Evolutionary conservation across 2,797 vertebrate species (phyloP), one percentile per base, ranked within the genome.

Genomic region (Echiichthys vipera): DNA sequence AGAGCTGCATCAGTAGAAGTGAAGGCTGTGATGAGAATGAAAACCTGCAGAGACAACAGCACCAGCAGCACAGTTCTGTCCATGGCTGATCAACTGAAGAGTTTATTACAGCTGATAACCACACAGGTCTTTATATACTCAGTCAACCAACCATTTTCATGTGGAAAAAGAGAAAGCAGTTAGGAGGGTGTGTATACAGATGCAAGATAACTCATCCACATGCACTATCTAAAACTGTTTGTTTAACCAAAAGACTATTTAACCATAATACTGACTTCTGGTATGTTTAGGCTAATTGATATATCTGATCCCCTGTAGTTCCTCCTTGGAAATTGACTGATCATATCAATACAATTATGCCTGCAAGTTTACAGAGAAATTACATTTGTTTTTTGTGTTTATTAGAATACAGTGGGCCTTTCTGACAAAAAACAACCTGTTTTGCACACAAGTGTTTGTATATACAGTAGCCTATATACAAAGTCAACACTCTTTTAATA

Each of bases 21-120:
- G 40, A 78, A 59, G 73, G 45, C 42, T 10, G 54, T 45, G 49
- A 79, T 46, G 54, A 91, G 45, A 77, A 90, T 73, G 39, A 80
- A 71, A 32, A 75, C 54, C 80, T 84, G 86, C 57, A 89, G 69
- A 62, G 46, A 74, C 40, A 91, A 24, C 62, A 91, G 40, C 22
- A 75, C 47, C 63, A 91, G 34, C 62, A 84, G 54, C 37, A 84
- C 32, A 22, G 24, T 17, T 25, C 15, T 56, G 37, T 78, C 74
- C 92, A 93, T 92, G 73, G 27, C 17, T 80, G 70, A 50, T 47
- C 37, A 40, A 39, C 14, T 80, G 29, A 61, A 43, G 72, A 51
- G 50, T 57, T 29, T 53, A 47, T 46, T 1, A 10, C 17, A 55
- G 20, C 22, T 39, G 29, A 7, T 22, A 45, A 47, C 34, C 58